These are phyloP conservation scores for Arizona elegans DNA, from an alignment of 2,113 vertebrate genomes.

Conservation along the genomic window DNA sequence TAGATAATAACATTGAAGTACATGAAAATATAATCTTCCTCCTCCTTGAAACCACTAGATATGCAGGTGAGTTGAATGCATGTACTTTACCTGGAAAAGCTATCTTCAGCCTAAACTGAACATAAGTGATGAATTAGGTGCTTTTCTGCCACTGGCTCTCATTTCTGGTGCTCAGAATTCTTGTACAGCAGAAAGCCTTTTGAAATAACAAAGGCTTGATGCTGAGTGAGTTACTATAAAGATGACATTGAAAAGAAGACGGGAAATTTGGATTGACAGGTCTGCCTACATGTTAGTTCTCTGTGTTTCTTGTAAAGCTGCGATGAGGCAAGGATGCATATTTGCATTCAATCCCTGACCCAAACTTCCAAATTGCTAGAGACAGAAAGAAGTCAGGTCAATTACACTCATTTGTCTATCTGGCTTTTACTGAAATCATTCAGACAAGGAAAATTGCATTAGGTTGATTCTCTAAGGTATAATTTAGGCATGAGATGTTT, in stretches of 20 bases:
- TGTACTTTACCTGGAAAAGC: background rate
- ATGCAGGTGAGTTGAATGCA: background rate
- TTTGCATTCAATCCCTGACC: conserved; percentile 23
- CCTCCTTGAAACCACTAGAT: background rate
- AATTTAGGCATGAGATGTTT: conserved; percentile 62
- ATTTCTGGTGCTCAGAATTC: background rate
- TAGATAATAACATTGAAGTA: background rate
- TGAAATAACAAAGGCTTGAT: background rate
- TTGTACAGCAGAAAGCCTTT: background rate
- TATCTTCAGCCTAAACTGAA: background rate
- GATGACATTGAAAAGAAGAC: background rate
- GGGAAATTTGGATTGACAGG: background rate
- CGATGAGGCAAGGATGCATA: conserved; percentile 10
- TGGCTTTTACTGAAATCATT: conserved; percentile 51
- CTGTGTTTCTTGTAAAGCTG: conserved; percentile 6
- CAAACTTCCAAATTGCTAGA: background rate
- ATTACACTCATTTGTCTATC: conserved; percentile 44
- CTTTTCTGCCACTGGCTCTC: background rate
- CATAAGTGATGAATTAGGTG: background rate
- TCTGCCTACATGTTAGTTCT: background rate
- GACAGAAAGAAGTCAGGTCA: conserved; percentile 28
- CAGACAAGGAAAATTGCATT: conserved; percentile 52
- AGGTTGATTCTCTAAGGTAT: conserved; percentile 59
- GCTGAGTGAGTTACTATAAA: background rate
- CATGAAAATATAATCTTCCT: background rate